A percentile compares a stretch with the other conserved stretches of the same genome.
These are phyloP conservation scores for Mus spretus DNA, from an alignment of 2,797 vertebrate genomes.

Conservation along the genomic window DNA sequence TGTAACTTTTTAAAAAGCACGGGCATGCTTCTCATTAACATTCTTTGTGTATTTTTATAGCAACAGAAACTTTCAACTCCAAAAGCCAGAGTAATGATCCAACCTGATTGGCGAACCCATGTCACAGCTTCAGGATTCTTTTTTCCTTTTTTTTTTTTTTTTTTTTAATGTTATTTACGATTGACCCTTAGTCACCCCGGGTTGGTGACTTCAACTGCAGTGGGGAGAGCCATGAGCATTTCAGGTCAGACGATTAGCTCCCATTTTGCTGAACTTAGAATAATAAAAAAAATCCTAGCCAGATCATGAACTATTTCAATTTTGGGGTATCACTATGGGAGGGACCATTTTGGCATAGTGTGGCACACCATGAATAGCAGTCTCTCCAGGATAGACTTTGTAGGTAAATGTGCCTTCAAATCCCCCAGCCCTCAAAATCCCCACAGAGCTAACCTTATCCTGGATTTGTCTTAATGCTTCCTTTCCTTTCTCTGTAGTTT, in stretches of 20 bases:
- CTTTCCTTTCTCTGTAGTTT: neutral
- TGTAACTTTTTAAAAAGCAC: neutral
- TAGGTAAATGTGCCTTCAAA: rapidly evolving
- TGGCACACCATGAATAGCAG: rapidly evolving
- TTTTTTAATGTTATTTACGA: neutral
- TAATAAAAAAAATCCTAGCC: neutral
- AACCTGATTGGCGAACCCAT: neutral
- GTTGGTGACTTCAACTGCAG: neutral
- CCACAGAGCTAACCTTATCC: neutral
- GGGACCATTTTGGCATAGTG: neutral
- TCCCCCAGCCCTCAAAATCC: neutral
- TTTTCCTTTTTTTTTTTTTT: neutral
- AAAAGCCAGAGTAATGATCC: neutral
- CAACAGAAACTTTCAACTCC: slow-evolving; percentile 42
- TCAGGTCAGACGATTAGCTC: neutral
- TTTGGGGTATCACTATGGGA: rapidly evolving
- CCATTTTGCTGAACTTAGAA: neutral
- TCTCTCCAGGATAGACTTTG: neutral
- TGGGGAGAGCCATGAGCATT: neutral
- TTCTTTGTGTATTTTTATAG: slow-evolving; percentile 47
- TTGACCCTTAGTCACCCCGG: neutral
- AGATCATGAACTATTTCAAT: neutral
- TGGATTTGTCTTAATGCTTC: neutral
- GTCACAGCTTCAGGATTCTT: neutral
- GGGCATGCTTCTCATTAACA: neutral